A percentile compares a stretch with the other conserved stretches of the same genome.
Evolutionary conservation across 2,113 vertebrate species (phyloP).

Genomic region (Passerina amoena): DNA sequence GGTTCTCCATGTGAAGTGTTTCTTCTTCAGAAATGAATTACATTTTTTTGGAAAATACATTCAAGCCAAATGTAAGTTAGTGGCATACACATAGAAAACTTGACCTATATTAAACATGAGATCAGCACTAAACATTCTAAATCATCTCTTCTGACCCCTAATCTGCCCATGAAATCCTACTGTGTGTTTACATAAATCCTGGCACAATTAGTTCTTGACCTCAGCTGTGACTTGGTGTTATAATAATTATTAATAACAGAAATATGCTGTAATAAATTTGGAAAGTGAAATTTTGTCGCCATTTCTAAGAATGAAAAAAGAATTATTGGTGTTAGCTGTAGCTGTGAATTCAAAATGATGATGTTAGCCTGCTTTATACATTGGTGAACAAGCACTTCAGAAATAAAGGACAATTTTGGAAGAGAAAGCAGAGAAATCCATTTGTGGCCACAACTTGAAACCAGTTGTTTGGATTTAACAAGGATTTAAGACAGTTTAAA

Average conservation of each 20-base stretch:
- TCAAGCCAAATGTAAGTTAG: background rate
- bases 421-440: background rate
- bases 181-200: background rate
- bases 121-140: background rate
- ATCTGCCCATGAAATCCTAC: background rate
- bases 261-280: background rate
- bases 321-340: background rate
- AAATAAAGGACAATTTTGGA: background rate
- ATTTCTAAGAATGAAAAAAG: background rate
- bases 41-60: background rate
- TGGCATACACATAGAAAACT: background rate
- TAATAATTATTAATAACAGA: background rate
- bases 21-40: background rate
- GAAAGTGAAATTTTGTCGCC: background rate
- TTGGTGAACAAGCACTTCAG: background rate
- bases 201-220: background rate
- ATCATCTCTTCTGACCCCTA: background rate
- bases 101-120: background rate
- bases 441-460: background rate
- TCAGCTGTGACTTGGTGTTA: background rate
- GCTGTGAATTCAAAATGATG: background rate
- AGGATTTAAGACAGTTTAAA: background rate
- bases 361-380: background rate
- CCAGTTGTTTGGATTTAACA: background rate
- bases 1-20: background rate